These are phyloP conservation scores for Rhagoletis zephyria DNA, from an alignment of 1,140 invertebrate genomes.

Conservation along the genomic window DNA sequence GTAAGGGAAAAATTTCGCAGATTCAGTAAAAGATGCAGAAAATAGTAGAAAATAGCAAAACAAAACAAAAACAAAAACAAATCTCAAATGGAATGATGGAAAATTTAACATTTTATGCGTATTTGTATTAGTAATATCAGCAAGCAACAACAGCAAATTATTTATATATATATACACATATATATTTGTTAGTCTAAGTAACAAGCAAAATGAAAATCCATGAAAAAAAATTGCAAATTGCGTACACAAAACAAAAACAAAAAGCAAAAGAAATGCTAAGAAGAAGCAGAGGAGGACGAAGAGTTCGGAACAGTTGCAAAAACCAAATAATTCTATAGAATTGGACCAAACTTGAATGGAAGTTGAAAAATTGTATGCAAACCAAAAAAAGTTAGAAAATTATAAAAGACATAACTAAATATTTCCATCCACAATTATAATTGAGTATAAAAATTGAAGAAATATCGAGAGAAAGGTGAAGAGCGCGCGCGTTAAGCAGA, in stretches of 20 bases:
- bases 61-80: conserved; percentile 43
- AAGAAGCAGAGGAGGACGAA: too few relatives aligned
- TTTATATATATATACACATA: conserved; percentile 53
- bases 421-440: conserved; percentile 38
- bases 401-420: conserved; percentile 33
- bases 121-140: conserved; percentile 54
- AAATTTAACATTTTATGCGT: conserved; percentile 50
- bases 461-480: neutral
- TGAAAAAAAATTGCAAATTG: conserved; percentile 49
- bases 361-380: conserved; percentile 27
- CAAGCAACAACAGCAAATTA: conserved; percentile 53
- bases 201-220: conserved; percentile 22
- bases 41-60: conserved; percentile 49
- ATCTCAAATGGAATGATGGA: conserved; percentile 48
- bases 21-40: conserved; percentile 45
- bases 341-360: conserved; percentile 5
- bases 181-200: conserved; percentile 54
- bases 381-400: conserved; percentile 15
- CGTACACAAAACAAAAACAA: conserved; percentile 26
- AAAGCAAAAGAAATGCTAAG: neutral
- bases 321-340: neutral
- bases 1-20: conserved; percentile 25
- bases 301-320: neutral
- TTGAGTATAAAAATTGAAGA: conserved; percentile 21
- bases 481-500: too few relatives aligned